Base-by-base conservation (phyloP, 2,888 invertebrate species). In the Meiosimyza decipiens region DNA sequence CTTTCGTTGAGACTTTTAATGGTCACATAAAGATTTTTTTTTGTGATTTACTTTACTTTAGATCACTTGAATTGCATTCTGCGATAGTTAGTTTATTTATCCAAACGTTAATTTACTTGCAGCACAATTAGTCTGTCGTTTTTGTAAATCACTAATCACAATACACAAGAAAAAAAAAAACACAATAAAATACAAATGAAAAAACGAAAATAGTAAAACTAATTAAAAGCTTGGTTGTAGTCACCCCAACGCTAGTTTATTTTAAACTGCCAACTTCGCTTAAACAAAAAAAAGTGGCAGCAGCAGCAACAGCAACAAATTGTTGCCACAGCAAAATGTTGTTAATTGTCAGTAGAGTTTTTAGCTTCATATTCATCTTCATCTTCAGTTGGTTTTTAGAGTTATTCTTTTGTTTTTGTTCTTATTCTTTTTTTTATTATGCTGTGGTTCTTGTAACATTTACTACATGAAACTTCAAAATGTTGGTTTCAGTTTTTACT, bases 341-440 rank as follows among this genome's bases (percentile, higher is more conserved):
- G 74, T 71, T 76, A 76, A 76, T 76, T 76, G 76, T 74, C 71
- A 69, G 69, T 65, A 72, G 66, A 67, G 28, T 62, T 40, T 55
- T 68, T 71, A 33, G 18, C 40, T 52, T 22, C 50, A 33, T 68
- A 40, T 72, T 67, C 22, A 33, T 74, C 68, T 71, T 60, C 51
- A 49, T 67, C n/a, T 22, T 1, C 49, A 57, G 57, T 57, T 55
- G 52, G 15, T 60, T 60, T 16, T 60, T 60, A 40, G 22, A 22
- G 9, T 28, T 66, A 33, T 59, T 49, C 13, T 66, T 47, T 51
- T 50, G 62, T 57, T 16, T 51, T 50, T 59, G 22, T 47, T 33
- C 40, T 40, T 50, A 18, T 33, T 50, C 16, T 7, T 15, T 68
- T 68, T 60, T 11, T 33, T 49, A 49, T 7, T 40, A 40, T 40